These are phyloP conservation scores for Dryoscopus gambensis DNA, from an alignment of 2,113 vertebrate species.

Conservation along the genomic window DNA sequence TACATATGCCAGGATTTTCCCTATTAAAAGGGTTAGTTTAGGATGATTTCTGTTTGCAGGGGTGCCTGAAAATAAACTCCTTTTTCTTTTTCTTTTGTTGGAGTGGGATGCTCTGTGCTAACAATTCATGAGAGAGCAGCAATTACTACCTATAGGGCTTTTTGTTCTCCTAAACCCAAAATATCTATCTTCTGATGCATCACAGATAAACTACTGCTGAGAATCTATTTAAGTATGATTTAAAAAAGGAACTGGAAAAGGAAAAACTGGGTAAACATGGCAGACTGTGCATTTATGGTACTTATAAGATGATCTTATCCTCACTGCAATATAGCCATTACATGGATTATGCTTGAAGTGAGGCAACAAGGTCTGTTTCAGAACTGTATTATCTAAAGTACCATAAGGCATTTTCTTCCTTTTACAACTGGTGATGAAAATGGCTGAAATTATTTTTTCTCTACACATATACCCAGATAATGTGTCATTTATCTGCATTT, in stretches of 20 bases:
- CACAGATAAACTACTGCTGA: conserved; percentile 28
- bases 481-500: neutral
- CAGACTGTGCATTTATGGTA: conserved; percentile 40
- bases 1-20: neutral
- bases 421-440: neutral
- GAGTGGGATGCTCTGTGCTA: neutral
- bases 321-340: conserved; percentile 20
- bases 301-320: conserved; percentile 19
- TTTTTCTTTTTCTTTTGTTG: neutral
- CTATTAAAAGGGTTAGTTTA: neutral
- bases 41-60: neutral
- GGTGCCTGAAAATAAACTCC: neutral
- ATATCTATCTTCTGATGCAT: conserved; percentile 18
- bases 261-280: neutral
- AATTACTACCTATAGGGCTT: conserved; percentile 36
- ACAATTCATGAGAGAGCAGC: neutral
- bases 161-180: conserved; percentile 34
- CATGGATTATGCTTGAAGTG: conserved; percentile 30
- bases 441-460: neutral
- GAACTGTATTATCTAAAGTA: conserved; percentile 16
- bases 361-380: conserved; percentile 6
- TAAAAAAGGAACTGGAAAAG: neutral
- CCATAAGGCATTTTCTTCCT: neutral
- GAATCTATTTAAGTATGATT: conserved; percentile 29
- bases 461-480: neutral